phyloP scores from a whole-genome alignment of 2,113 vertebrate genomes.

The Cavia porcellus region DNA sequence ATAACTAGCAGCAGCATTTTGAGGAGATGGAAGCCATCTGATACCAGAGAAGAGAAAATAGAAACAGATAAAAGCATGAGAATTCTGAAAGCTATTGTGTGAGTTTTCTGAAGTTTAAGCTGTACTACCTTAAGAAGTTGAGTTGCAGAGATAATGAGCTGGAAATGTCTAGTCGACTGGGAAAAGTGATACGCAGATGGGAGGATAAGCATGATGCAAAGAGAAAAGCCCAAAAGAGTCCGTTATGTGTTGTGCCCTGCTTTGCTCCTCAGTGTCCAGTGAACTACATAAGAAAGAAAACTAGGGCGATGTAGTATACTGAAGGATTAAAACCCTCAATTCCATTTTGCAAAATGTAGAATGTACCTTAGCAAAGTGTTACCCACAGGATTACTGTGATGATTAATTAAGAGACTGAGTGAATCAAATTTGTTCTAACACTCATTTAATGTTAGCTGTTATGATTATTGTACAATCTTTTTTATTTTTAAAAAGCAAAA shows the following conservation, averaged over 20 bases:
- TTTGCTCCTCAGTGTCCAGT: not conserved
- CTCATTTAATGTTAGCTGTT: not conserved
- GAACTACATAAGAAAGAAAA: not conserved
- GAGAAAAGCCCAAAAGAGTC: not conserved
- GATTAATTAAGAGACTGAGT: not conserved
- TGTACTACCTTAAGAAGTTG: constrained; percentile 42
- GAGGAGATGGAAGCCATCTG: constrained; percentile 67
- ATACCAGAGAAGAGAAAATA: constrained; percentile 69
- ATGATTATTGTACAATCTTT: not conserved
- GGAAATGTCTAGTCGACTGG: not conserved
- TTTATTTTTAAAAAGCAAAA: no score
- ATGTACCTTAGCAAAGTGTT: not conserved
- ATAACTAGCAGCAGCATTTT: constrained; percentile 60
- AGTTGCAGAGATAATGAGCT: constrained; percentile 41
- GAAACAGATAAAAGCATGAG: constrained; percentile 75
- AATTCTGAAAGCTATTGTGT: constrained; percentile 62
- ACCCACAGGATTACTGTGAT: not conserved
- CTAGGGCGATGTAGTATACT: no score
- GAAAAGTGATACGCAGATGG: not conserved
- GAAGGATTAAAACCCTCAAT: not conserved
- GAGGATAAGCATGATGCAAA: not conserved
- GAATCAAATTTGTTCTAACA: not conserved
- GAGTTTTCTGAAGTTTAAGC: constrained; percentile 64
- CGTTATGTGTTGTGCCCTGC: not conserved
- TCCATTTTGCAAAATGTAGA: not conserved